phyloP scores from a whole-genome alignment of 1,140 invertebrate species.

The Globodera ellingtonae region DNA sequence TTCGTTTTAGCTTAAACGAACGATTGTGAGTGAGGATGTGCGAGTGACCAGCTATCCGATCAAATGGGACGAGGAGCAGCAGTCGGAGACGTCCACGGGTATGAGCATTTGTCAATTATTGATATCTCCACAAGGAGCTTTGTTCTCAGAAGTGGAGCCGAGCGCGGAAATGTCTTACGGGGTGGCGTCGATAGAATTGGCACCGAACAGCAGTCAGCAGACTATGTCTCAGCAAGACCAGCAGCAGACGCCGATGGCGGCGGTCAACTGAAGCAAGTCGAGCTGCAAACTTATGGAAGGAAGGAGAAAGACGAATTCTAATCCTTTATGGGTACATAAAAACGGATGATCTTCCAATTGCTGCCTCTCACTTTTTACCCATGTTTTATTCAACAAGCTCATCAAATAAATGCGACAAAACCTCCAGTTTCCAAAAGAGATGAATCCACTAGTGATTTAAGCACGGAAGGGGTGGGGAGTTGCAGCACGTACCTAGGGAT shows the following conservation, averaged over 20 bases:
- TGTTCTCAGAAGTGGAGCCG: not conserved
- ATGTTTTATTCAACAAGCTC: conserved; percentile 9
- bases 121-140: no score
- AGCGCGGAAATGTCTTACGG: not conserved
- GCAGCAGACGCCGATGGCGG: not conserved
- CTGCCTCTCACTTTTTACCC: not conserved
- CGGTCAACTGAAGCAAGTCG: not conserved
- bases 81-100: conserved; percentile 23
- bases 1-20: conserved; percentile 34
- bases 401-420: conserved; percentile 2
- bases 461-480: no score
- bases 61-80: conserved; percentile 53
- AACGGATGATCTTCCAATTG: not conserved
- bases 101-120: not conserved
- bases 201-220: not conserved
- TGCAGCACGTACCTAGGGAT: no score
- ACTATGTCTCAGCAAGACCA: not conserved
- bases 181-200: not conserved
- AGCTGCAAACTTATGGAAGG: not conserved
- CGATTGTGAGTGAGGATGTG: conserved; percentile 50
- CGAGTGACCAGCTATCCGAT: conserved; percentile 56
- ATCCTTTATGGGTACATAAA: not conserved
- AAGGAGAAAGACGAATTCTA: not conserved
- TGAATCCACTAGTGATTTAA: no score
- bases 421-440: no score